Evolutionary conservation across 1,140 invertebrate genomes (phyloP), one percentile per base, ranked within the genome.

Genomic region (Mamestra configurata): DNA sequence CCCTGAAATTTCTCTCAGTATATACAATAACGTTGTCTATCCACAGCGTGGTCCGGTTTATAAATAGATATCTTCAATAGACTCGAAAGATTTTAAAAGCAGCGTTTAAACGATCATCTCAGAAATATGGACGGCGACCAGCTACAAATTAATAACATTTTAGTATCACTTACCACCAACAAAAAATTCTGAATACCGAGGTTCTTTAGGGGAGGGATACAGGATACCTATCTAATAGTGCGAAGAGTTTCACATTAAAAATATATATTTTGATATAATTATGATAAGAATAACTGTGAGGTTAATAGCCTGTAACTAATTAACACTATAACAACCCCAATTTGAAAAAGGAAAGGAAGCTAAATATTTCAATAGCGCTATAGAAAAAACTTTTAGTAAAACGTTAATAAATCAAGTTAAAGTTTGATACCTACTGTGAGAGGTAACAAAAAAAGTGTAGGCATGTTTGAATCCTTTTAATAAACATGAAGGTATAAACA

Each of bases 221-320:
- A 49, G 4, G 43, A 49, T 49, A 49, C 13, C 15, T 49, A 49
- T 49, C 15, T 49, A n/a, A 11, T 43, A 43, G 40, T 13, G 40
- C 40, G 13, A 43, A 43, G 43, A 49, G 3, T 15, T 46, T 49
- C 15, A 49, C 13, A 15, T 49, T n/a, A n/a, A 15, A 4, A 49
- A 49, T 43, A 43, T 11, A 4, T 4, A 49, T n/a, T 11, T 22
- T 15, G 20, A 31, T 51, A 8, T 43, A 18, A 18, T 43, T 43
- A 40, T 15, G 13, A 27, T 13, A 15, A 31, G 10, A 15, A 4
- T 51, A 71, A 22, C 46, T 15, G 15, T 8, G 27, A 53, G 64
- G 15, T 71, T 43, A 71, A 71, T 27, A 7, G 46, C n/a, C 68
- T 22, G 46, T 53, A 15, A 71, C 27, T 71, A 71, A 71, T 71